Evolutionary conservation across 2,113 vertebrate species (phyloP), one percentile per base, ranked within the genome.

Genomic region (Baryphthengus martii): DNA sequence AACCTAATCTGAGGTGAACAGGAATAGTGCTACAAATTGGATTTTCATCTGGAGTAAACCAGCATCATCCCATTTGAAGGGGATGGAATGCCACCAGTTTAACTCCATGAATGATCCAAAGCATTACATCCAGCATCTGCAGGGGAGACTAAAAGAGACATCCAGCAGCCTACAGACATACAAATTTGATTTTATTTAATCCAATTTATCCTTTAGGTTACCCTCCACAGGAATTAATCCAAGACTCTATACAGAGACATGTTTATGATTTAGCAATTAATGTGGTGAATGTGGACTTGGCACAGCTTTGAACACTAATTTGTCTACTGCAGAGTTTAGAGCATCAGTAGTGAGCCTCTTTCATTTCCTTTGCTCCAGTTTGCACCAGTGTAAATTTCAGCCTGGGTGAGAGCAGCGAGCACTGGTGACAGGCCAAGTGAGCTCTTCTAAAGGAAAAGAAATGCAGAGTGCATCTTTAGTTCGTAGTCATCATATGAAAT

Each of bases 141-240:
- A 74, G 17, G 23, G 9, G 9, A 90, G 35, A 65, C 33, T 67
- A 28, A 58, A 62, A 90, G 63, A 91, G 44, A 80, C 39, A 79
- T 85, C n/a, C 44, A 81, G 42, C 59, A 92, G 58, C 19, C 31
- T 74, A 18, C 5, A 4, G 24, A 59, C 4, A 0, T 56, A 78
- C 33, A 92, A 92, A 93, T 84, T 24, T 75, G 39, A 74, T 92
- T 92, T 63, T 40, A 74, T 63, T 84, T 75, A 77, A 93, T 67
- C 47, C 24, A 73, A 83, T 93, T 90, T 94, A 83, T 76, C 39
- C 49, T 56, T 62, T 75, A 63, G 14, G 11, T 65, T 92, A 37
- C n/a, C 56, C 15, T 89, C 65, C 2, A 0, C 63, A 88, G 56
- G 44, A 91, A 88, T 82, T 68, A 92, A 85, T 89, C 66, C 61